These are phyloP conservation scores for Sarcophilus harrisii DNA, from an alignment of 2,797 vertebrate genomes.

Conservation along the genomic window DNA sequence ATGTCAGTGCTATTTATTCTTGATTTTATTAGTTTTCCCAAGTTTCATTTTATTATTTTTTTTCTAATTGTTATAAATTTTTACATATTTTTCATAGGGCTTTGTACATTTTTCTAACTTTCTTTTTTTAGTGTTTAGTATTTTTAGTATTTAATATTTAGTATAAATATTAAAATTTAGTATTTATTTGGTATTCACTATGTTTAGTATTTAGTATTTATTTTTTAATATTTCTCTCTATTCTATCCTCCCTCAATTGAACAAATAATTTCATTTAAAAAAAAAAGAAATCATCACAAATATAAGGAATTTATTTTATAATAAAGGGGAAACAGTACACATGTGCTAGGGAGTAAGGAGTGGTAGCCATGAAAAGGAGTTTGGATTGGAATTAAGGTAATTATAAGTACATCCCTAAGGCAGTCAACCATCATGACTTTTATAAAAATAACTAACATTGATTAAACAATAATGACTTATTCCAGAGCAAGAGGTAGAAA, in stretches of 20 bases:
- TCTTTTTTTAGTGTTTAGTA: no score
- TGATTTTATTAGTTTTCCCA: background rate
- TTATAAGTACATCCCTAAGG: background rate
- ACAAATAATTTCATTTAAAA: background rate
- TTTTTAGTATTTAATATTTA: no score
- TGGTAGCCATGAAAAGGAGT: background rate
- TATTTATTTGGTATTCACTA: no score
- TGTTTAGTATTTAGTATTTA: no score
- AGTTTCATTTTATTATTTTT: background rate
- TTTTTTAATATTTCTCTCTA: background rate
- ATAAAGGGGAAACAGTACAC: background rate
- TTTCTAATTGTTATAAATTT: background rate
- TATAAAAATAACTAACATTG: background rate
- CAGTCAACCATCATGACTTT: background rate
- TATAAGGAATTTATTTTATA: background rate
- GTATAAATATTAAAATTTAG: no score
- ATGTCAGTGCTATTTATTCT: background rate
- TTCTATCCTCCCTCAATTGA: background rate
- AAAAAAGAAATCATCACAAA: background rate
- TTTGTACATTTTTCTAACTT: background rate
- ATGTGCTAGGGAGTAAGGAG: background rate
- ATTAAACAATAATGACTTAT: background rate
- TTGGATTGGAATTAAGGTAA: background rate
- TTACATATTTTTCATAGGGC: background rate
- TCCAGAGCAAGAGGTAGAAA: background rate